Percentiles rank a stretch among this genome's conserved stretches.
Conservation (phyloP, 2,797 vertebrate genomes). For the Threskiornis aethiopicus region DNA sequence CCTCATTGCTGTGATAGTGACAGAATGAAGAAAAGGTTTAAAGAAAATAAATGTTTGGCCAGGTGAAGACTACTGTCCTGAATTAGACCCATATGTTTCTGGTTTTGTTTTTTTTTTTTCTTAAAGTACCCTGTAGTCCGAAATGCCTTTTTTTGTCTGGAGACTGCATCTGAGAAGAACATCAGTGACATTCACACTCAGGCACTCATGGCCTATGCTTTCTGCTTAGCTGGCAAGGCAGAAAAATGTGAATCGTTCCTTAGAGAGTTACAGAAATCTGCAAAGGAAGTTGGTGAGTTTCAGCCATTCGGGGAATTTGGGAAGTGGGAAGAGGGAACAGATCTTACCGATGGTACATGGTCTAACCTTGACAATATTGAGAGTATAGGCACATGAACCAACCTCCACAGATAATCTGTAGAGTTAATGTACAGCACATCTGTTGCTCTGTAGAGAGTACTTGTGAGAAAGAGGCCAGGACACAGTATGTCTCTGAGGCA, state of each 20-base stretch:
- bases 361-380: neutral
- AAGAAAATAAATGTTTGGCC: neutral
- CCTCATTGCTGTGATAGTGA: neutral
- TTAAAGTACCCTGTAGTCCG: conserved; percentile 72
- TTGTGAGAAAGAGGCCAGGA: neutral
- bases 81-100: neutral
- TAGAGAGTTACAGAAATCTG: conserved; percentile 47
- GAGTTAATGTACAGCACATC: neutral
- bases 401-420: neutral
- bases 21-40: neutral
- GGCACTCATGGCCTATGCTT: conserved; percentile 84
- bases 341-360: neutral
- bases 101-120: neutral
- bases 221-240: conserved; percentile 76
- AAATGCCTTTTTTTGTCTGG: conserved; percentile 78
- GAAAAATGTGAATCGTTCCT: conserved; percentile 48
- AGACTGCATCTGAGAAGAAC: conserved; percentile 24
- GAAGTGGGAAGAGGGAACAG: neutral
- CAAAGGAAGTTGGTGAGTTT: conserved; percentile 59
- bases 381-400: neutral
- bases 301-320: neutral
- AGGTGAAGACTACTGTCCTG: neutral
- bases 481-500: neutral
- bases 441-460: neutral
- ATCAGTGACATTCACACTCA: conserved; percentile 76